Evolutionary conservation across 2,113 vertebrate genomes (phyloP), one percentile per base, ranked within the genome.

Genomic region (Tachysurus vachellii): DNA sequence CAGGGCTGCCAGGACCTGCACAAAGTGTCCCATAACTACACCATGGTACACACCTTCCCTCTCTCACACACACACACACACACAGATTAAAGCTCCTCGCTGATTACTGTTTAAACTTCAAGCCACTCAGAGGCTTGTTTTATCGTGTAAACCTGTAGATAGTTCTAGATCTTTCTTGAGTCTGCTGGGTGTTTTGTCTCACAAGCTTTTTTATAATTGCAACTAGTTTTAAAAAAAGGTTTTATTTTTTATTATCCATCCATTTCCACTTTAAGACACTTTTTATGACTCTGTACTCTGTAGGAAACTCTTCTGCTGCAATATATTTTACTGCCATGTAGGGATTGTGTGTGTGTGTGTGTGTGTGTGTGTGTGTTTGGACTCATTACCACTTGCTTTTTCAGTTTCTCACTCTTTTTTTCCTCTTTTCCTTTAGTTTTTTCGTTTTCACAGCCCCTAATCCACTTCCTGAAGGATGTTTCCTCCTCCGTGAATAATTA

Each of bases 1-100:
- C 98, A 99, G 91, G 97, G 98, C 89, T 99, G 98, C 94, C 95
- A 95, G 53, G 97, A 99, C 92, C 96, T 99, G 91, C 97, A 99
- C 92, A 97, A 96, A 91, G 97, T 98, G 88, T 97, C 98, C 89
- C 97, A 99, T 93, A 96, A 96, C 95, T 99, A 99, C 91, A 99
- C 98, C 66, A 99, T 99, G 98, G 98, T 99, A 95, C 84, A 96
- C 94, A 64, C 11, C n/a, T 17, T 44, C 64, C 23, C 19, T 13
- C 36, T 2, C 62, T 28, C 61, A 26, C 62, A 75, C 61, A 83
- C 83, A 54, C 57, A 70, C 56, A 23, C 62, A 53, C 47, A 28
- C 53, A 31, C 80, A 71, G 16, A 19, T 36, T 17, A 21, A 23
- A 73, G 17, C 42, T 73, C 2, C n/a, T 28, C 26, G 16, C 64